Base-by-base conservation (phyloP, 2,888 invertebrate genomes). In the Melinaea menophilus region DNA sequence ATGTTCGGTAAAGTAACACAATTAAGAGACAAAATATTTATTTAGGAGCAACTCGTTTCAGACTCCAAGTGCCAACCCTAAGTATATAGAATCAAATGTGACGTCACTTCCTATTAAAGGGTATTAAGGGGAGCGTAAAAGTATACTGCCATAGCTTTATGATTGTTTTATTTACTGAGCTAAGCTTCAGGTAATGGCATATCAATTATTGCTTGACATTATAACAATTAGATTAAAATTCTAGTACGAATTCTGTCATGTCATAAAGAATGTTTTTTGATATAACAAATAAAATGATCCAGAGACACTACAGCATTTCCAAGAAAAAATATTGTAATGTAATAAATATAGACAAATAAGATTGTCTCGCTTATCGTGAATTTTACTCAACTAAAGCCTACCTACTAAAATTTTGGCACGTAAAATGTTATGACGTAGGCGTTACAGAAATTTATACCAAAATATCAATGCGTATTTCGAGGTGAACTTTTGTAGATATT, bases 61-160 rank as follows among this genome's bases (percentile, higher is more conserved):
- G 51, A 31, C n/a, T n/a, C 4, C 46, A n/a, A 48, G 48, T 22
- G 9, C 51, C 61, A 61, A 45, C 56, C 56, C 61, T 61, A 41
- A 31, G 37, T 41, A 48, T 56, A 57, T 34, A 41, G 13, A 47
- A 58, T 47, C 47, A 58, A 59, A 63, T 62, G 55, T 67, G 67
- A 67, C 67, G 61, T 65, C 65, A 62, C 31, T 37, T 41, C 41
- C 62, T 65, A 65, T 66, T 67, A 67, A 65, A 58, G 48, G 54
- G 57, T 58, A 67, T 66, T 62, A 65, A 62, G 58, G 62, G 56
- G 61, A 58, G 63, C 63, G 63, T 58, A 68, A 62, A 66, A 70
- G 63, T 65, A 62, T 56, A 62, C n/a, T 60, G 45, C 45, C 47
- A 55, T 58, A 55, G 61, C 34, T 66, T 70, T 65, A 70, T 66